A percentile compares a stretch with the other conserved stretches of the same genome.
phyloP scores from a whole-genome alignment of 2,113 vertebrate genomes.

The Periophthalmus modestus region DNA sequence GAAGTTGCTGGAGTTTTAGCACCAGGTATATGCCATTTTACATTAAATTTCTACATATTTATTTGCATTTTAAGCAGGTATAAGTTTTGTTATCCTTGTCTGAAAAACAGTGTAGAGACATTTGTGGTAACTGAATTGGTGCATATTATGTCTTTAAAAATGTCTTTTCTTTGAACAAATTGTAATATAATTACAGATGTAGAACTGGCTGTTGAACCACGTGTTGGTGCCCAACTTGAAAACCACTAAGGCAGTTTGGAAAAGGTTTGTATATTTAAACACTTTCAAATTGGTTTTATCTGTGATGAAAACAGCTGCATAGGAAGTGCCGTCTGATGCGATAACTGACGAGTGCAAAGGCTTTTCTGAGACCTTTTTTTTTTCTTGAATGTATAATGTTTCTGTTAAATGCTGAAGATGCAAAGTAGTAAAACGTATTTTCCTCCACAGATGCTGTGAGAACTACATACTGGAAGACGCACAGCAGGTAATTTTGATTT shows the following conservation, averaged over 20 bases:
- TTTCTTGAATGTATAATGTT: neutral
- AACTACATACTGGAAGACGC: neutral
- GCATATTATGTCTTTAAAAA: neutral
- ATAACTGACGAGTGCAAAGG: conserved; percentile 73
- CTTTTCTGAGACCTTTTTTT: conserved; percentile 63
- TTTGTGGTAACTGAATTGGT: conserved; percentile 53
- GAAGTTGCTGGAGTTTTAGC: accelerated
- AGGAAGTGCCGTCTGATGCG: conserved; percentile 81
- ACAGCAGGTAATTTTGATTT: conserved; percentile 18
- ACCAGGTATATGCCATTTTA: conserved; percentile 44
- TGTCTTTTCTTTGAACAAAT: neutral
- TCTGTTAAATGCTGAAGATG: neutral
- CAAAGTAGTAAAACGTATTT: neutral
- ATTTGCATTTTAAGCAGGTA: neutral
- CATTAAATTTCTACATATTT: accelerated
- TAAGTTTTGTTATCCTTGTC: conserved; percentile 74
- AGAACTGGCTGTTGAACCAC: neutral
- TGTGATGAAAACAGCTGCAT: conserved; percentile 69
- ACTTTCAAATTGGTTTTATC: neutral
- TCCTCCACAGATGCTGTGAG: conserved; percentile 3
- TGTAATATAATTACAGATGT: conserved; percentile 15
- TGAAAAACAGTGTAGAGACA: conserved; percentile 55
- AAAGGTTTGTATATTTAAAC: conserved; percentile 37
- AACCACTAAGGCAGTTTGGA: accelerated
- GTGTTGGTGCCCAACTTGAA: accelerated